Evolutionary conservation across 2,797 vertebrate genomes (phyloP), one percentile per base, ranked within the genome.

Genomic region (Gobio occitaniae): DNA sequence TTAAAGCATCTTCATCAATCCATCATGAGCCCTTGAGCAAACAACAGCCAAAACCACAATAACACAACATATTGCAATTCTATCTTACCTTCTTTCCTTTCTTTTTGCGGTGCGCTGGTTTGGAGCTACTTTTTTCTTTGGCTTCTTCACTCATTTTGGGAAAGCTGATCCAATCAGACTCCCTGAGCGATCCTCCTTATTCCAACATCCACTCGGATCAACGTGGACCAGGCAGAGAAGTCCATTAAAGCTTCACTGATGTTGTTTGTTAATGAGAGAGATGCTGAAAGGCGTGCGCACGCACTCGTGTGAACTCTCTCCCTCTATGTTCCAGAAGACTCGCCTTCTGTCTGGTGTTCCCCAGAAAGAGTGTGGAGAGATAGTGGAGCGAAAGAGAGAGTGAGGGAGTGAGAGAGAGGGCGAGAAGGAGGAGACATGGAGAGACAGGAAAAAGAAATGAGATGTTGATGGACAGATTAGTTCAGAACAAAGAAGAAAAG

Each of bases 41-140:
- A 50, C 82, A 74, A 78, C 29, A 74, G 29, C 61, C 48, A 84
- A 84, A 76, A 65, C 29, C 56, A 86, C 25, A 80, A 65, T 4
- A 65, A 41, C 17, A 50, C 16, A 50, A 75, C 32, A 66, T n/a
- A 66, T 50, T 76, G 44, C 44, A 88, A 68, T 59, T 29, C 21
- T 79, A 86, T 75, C 94, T 88, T 97, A 99, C 97, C 97, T 99
- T 99, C 95, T 97, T 99, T 86, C 97, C 97, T 95, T 97, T 99
- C 96, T 98, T 99, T 93, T 99, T 99, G 91, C 97, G 96, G 93
- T 98, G 97, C 89, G 96, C 93, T 89, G 95, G 95, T 93, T 98
- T 99, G 85, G 96, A 86, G 77, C 94, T 61, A 84, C 94, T 95
- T 93, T 98, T 99, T 94, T 99, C 97, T 94, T 98, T 99, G 80